Percentiles rank a stretch among this genome's conserved stretches.
These are phyloP conservation scores for Terrapene triunguis DNA, from an alignment of 2,113 vertebrate species.

Conservation along the genomic window DNA sequence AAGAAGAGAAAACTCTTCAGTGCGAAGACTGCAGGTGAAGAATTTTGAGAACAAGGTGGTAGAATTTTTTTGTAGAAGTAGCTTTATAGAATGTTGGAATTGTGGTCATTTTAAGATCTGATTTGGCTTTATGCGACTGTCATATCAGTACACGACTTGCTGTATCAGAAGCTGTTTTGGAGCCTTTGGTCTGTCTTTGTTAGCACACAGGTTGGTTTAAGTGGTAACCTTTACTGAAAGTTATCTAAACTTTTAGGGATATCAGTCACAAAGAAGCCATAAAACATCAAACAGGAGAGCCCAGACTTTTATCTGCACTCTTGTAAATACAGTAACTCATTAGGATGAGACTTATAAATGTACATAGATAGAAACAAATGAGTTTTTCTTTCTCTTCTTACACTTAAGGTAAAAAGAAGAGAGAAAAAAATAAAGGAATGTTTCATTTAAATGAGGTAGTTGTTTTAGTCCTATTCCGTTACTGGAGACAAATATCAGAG, in stretches of 20 bases:
- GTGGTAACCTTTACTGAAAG: conserved; percentile 13
- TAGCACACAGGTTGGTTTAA: conserved; percentile 6
- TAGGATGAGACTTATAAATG: not conserved
- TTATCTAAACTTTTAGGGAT: conserved; percentile 14
- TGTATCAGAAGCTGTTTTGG: not conserved
- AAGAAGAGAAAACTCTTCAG: not conserved
- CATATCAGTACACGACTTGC: not conserved
- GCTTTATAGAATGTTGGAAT: not conserved
- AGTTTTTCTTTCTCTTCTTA: conserved; percentile 13
- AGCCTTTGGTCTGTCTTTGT: not conserved
- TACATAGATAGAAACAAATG: conserved; percentile 32
- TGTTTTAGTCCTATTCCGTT: not conserved
- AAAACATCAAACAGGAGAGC: not conserved
- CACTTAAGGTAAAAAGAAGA: not conserved
- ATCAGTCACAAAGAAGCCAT: conserved; percentile 9
- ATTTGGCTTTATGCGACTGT: not conserved
- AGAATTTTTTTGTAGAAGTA: not conserved
- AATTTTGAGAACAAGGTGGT: conserved; percentile 12
- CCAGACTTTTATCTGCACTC: too few relatives aligned
- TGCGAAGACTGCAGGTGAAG: not conserved
- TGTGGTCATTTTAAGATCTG: not conserved
- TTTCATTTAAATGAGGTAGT: not conserved
- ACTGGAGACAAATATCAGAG: conserved; percentile 40
- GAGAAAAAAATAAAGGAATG: conserved; percentile 22
- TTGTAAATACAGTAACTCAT: conserved; percentile 24